These are phyloP conservation scores for Pseudorhiza aurosa DNA, from an alignment of 30 jellyfish, hydroid and myxozoan species.

Conservation along the genomic window DNA sequence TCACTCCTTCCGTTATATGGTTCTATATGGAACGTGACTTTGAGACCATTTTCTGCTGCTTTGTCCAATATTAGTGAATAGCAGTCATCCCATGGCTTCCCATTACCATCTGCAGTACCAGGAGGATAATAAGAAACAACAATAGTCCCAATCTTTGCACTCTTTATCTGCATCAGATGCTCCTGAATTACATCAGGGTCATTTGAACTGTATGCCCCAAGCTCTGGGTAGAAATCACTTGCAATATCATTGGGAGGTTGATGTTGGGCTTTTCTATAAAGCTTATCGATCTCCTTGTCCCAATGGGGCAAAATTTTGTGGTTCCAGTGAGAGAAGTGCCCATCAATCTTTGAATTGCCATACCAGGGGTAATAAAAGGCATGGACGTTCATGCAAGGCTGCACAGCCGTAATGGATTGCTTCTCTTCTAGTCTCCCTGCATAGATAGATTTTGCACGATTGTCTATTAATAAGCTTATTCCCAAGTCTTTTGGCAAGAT, in stretches of 20 bases:
- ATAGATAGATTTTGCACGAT: neutral
- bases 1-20: conserved; percentile 83
- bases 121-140: conserved; percentile 94
- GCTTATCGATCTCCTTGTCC: conserved; percentile 71
- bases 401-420: too few species aligned
- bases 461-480: neutral
- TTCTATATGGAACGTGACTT: conserved; percentile 90
- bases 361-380: conserved; percentile 95
- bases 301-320: conserved; percentile 90
- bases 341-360: conserved; percentile 86
- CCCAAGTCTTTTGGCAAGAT: neutral
- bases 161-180: conserved; percentile 68
- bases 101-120: conserved; percentile 88
- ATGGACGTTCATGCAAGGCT: conserved; percentile 83
- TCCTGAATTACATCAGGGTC: conserved; percentile 74
- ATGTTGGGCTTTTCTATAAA: conserved; percentile 53
- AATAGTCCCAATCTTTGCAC: conserved; percentile 85
- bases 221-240: conserved; percentile 87
- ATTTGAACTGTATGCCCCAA: conserved; percentile 82
- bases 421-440: neutral
- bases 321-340: conserved; percentile 90
- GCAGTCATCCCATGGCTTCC: conserved; percentile 84
- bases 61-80: conserved; percentile 61
- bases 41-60: conserved; percentile 68
- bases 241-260: conserved; percentile 93